Base-by-base conservation (phyloP, 2,888 invertebrate genomes). In the Caenorhabditis zanzibari region DNA sequence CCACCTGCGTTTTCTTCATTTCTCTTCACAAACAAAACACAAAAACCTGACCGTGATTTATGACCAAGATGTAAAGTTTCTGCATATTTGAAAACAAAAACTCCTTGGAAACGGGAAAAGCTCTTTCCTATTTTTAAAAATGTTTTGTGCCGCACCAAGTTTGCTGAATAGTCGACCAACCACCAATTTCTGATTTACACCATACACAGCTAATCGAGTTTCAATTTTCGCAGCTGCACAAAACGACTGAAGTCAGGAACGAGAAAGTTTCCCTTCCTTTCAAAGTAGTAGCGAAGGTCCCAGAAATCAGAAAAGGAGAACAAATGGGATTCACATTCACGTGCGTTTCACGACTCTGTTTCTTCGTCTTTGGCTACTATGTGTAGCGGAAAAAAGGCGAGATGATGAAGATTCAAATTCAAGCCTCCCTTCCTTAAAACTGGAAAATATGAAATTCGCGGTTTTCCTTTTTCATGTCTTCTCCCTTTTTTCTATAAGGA, bases 41-140 rank as follows among this genome's bases (percentile, higher is more conserved):
- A 26, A 56, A 61, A 79, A 32, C 41, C 32, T 54, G 22, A 26
- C 56, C 72, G 69, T 77, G 69, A 63, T 77, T 77, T 77, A 56
- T 77, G 77, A 41, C 38, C 49, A 19, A 38, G 47, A 52, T 19
- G 47, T n/a, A 32, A 61, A 61, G 56, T 0, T 38, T 22, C n/a
- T 58, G 28, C 58, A 49, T 59, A 32, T 49, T 49, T 3, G 32
- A 72, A 32, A 61, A 35, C 32, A 49, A 35, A 59, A 59, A 38
- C 44, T 63, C 63, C 63, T 63, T 63, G 44, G 63, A 63, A 63
- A 63, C 63, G 26, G 41, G n/a, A 61, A 44, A 61, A 19, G 38
- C 24, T 2, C 44, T 44, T 44, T 63, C 26, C 28, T 6, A 16
- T 28, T 38, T 16, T 26, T 2, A 14, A 26, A 26, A 24, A 26